These are phyloP conservation scores for Argyresthia goedartella DNA, from an alignment of 2,888 invertebrate genomes.

Conservation along the genomic window DNA sequence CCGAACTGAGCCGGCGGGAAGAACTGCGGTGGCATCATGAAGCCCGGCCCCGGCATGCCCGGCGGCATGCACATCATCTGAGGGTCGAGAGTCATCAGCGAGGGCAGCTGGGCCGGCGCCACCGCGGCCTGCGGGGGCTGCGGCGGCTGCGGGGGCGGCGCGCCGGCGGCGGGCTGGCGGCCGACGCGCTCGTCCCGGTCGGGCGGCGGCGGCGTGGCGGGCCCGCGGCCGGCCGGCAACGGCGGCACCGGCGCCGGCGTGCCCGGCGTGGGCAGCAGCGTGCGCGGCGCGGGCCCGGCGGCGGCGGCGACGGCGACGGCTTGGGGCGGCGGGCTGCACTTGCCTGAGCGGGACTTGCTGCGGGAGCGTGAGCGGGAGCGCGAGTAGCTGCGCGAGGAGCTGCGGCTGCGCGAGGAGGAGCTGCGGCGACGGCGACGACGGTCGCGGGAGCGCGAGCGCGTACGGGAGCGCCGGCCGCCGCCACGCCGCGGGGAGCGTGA, in stretches of 20 bases:
- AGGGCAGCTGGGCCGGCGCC: conserved; percentile 51
- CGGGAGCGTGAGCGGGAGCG: conserved; percentile 42
- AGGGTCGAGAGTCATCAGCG: conserved; percentile 51
- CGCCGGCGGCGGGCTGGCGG: background rate
- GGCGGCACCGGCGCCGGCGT: too few species aligned
- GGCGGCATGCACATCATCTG: conserved; percentile 55
- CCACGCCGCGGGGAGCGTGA: conserved; percentile 31
- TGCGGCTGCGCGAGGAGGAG: conserved; percentile 40
- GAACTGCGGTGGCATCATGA: conserved; percentile 48
- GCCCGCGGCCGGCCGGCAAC: too few species aligned
- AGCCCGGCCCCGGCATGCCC: conserved; percentile 40
- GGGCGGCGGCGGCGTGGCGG: too few species aligned
- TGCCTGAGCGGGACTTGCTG: conserved; percentile 66
- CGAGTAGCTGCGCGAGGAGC: conserved; percentile 53
- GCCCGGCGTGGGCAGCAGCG: conserved; percentile 31
- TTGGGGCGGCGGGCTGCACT: conserved; percentile 55
- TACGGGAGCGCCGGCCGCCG: conserved; percentile 34
- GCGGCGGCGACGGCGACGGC: conserved; percentile 34
- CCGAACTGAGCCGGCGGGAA: conserved; percentile 54
- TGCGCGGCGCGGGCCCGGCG: conserved; percentile 33
- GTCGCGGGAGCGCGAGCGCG: conserved; percentile 42
- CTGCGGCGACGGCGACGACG: conserved; percentile 36
- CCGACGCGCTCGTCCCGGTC: too few species aligned
- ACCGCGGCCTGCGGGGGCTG: conserved; percentile 18
- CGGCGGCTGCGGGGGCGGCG: too few species aligned